Evolutionary conservation across 2,113 vertebrate species (phyloP), one percentile per base, ranked within the genome.

Genomic region (Coptodon bakossiorum): DNA sequence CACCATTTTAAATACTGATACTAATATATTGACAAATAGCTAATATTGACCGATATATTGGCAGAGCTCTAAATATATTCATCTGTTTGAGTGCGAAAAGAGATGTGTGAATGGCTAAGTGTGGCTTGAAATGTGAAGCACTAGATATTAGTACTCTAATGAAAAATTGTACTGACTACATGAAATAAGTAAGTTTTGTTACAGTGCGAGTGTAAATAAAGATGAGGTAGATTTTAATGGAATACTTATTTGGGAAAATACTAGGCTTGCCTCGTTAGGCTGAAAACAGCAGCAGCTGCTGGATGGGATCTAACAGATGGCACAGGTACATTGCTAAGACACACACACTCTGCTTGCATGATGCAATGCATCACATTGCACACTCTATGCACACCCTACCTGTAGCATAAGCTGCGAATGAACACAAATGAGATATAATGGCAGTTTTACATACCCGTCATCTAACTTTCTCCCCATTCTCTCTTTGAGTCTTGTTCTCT

Each of bases 221-320:
- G 12, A 36, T 36, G 14, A 66, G 10, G 56, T 43, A 2, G 16
- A 85, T 80, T 82, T 59, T 7, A 40, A 4, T 52, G 24, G 12
- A 89, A 56, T 31, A 12, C 38, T 79, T 43, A 31, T 88, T 59
- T 48, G 12, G 14, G 14, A 12, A 3, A 24, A 38, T 52, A 3
- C 1, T 88, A 24, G 36, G 45, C 56, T 13, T 22, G 9, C 13
- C 34, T 53, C 4, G 48, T 36, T 56, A 10, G 53, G 34, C 5
- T 81, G 43, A 68, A 90, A 68, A 86, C 84, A 63, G 82, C 16
- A 83, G 91, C 96, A 97, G 96, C 96, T 97, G 96, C 95, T 92
- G 57, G 91, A 95, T 95, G 88, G 89, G 94, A 93, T 87, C 83
- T 53, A 3, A 38, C 96, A 97, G 96, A 96, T 96, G 97, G 96